Evolutionary conservation across 2,888 invertebrate species (phyloP), one percentile per base, ranked within the genome.

Genomic region (Hydriomena furcata): DNA sequence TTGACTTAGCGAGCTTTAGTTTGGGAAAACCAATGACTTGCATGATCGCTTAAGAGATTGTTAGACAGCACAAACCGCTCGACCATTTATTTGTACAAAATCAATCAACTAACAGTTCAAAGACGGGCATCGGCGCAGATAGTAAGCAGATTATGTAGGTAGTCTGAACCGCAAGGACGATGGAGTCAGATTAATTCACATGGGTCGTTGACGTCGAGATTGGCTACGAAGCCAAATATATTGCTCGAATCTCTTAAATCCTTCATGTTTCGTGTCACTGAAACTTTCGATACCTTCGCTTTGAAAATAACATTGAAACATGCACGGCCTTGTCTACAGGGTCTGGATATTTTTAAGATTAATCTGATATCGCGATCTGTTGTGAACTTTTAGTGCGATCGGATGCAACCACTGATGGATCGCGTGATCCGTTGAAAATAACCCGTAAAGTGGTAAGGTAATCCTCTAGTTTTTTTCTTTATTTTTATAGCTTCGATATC

Each of bases 141-240:
- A 37, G 37, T 36, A 48, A 42, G 31, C 42, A 42, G 36, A 48
- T 11, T 12, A 8, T 20, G 12, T 11, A 24, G 12, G 12, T 28
- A 30, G 24, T 37, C 13, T 10, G 41, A 36, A 30, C 30, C 20
- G 10, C 42, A 50, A 44, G 43, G 43, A 50, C 43, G 28, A 13
- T 32, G 25, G 50, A 44, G 38, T 38, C 50, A 21, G 7, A 34
- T 20, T 24, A 13, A 50, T 43, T 21, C 20, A 25, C 34, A 47
- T 21, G 24, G 42, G 43, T 52, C 52, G 47, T 38, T 43, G 43
- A 38, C 43, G 34, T 37, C 34, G 23, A 45, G 49, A 44, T 38
- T 34, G 24, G 17, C 11, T 24, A 13, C 30, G 20, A 31, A 41
- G 20, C 24, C 41, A 31, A 44, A 42, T 7, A 27, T 28, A 40